phyloP scores from a whole-genome alignment of 2,113 vertebrate genomes.

The Amphilophus citrinellus region DNA sequence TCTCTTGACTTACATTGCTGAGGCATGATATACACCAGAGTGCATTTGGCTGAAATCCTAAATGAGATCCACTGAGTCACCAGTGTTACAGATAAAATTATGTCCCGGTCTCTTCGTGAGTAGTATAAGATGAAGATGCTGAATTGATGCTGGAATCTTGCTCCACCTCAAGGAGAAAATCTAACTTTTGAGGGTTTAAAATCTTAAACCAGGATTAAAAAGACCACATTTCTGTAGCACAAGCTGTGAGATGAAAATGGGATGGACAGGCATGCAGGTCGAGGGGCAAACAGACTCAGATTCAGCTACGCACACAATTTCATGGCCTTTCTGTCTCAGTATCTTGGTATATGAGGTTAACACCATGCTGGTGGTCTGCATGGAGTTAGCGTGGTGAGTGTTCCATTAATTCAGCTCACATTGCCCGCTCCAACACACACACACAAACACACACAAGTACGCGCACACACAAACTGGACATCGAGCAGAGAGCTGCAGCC shows the following conservation, averaged over 20 bases:
- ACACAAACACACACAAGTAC: neutral
- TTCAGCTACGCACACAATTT: constrained; percentile 31
- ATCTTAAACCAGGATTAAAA: neutral
- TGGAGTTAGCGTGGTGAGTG: constrained; percentile 53
- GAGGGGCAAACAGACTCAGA: constrained; percentile 11
- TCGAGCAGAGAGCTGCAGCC: constrained; percentile 49
- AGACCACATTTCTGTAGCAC: neutral
- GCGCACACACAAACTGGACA: constrained; percentile 18
- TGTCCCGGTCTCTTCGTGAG: neutral
- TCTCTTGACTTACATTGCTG: constrained; percentile 36
- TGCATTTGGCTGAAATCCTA: constrained; percentile 52
- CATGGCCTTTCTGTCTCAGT: constrained; percentile 38
- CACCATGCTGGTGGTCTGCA: constrained; percentile 70
- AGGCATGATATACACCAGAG: constrained; percentile 46
- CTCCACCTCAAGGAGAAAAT: neutral
- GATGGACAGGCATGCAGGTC: constrained; percentile 49
- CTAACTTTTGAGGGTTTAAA: constrained; percentile 10
- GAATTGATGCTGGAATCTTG: constrained; percentile 4
- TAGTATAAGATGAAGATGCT: neutral
- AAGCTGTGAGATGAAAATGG: constrained; percentile 30
- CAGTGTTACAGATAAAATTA: constrained; percentile 36
- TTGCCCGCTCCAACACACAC: constrained; percentile 29
- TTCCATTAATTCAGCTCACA: constrained; percentile 67
- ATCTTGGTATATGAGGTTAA: constrained; percentile 33
- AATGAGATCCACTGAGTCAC: constrained; percentile 39